phyloP scores from a whole-genome alignment of 2,113 vertebrate genomes.

The Clarias macrocephalus region DNA sequence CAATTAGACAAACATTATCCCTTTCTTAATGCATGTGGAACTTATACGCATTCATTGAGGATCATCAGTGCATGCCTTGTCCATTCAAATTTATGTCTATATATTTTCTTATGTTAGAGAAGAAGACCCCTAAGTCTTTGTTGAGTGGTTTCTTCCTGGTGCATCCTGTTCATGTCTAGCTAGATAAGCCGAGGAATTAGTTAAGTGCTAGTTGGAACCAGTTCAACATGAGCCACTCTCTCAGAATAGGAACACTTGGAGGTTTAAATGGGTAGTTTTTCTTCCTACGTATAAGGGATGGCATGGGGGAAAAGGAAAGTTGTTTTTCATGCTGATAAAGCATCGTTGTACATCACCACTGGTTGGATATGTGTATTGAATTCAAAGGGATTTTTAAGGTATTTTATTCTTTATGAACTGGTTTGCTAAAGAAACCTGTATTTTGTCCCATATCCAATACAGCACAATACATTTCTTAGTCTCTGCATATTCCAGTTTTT shows the following conservation, averaged over 20 bases:
- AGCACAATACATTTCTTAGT: too few species aligned
- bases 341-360: neutral
- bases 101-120: neutral
- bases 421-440: neutral
- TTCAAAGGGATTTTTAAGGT: neutral
- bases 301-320: slow-evolving; percentile 26
- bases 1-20: neutral
- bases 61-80: neutral
- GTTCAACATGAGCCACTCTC: slow-evolving; percentile 46
- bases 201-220: slow-evolving; percentile 37
- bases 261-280: slow-evolving; percentile 50
- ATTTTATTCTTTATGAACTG: slow-evolving; percentile 1
- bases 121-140: neutral
- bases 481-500: too few species aligned
- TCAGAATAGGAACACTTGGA: slow-evolving; percentile 35
- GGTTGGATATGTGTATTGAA: neutral
- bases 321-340: slow-evolving; percentile 58
- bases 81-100: neutral
- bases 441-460: too few species aligned
- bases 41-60: neutral
- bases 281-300: slow-evolving; percentile 41
- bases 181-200: slow-evolving; percentile 53
- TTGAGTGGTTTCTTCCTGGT: slow-evolving; percentile 22
- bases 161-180: slow-evolving; percentile 13
- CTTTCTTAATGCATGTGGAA: neutral